phyloP scores from a whole-genome alignment of 2,888 invertebrate genomes.

The Pharmacophagus antenor region DNA sequence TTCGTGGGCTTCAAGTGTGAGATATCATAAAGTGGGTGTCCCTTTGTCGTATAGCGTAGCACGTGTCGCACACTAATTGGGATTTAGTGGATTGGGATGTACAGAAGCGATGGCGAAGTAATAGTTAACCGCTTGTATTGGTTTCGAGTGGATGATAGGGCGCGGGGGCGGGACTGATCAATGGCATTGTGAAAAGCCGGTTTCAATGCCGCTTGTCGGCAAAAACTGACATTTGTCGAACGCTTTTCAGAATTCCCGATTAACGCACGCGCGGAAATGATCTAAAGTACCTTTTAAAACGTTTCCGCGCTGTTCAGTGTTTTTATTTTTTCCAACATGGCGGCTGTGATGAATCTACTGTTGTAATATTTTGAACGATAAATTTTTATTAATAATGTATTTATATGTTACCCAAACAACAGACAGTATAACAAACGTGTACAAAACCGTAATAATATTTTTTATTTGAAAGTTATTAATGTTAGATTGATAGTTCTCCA shows the following conservation, averaged over 20 bases:
- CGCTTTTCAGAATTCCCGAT: conserved; percentile 22
- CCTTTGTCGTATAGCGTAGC: conserved; percentile 24
- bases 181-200: background rate
- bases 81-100: conserved; percentile 25
- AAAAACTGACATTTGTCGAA: conserved; percentile 16
- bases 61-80: conserved; percentile 31
- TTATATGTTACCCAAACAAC: background rate
- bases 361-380: conserved; percentile 12
- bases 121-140: conserved; percentile 28
- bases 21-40: conserved; percentile 15
- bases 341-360: conserved; percentile 3
- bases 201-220: conserved; percentile 5
- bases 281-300: conserved; percentile 17
- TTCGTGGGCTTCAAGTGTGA: conserved; percentile 10
- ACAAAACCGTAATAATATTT: no score
- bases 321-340: conserved; percentile 18
- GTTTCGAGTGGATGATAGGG: conserved; percentile 13
- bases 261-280: conserved; percentile 21
- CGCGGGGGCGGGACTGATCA: conserved; percentile 13
- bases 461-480: no score
- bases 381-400: conserved; percentile 5
- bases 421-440: background rate
- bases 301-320: conserved; percentile 12
- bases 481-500: no score
- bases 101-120: conserved; percentile 16